phyloP scores from a whole-genome alignment of 2,888 invertebrate genomes.

The Coremacera marginata region DNA sequence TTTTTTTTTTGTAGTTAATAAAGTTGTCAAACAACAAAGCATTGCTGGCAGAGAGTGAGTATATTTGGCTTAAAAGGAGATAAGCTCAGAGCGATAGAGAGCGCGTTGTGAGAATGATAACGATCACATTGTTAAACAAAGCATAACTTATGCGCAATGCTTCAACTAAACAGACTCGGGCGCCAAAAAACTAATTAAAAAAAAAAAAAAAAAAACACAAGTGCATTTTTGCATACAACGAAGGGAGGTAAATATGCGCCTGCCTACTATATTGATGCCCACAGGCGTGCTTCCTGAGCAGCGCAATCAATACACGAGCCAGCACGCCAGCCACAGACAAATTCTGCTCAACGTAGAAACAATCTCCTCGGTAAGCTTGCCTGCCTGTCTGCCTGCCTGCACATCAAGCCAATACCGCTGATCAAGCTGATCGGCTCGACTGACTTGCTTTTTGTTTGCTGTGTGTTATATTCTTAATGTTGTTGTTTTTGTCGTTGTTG shows the following conservation, averaged over 20 bases:
- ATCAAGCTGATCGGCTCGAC: slow-evolving; percentile 16
- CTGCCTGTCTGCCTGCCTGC: no score
- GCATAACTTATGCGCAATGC: slow-evolving; percentile 1
- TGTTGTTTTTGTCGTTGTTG: slow-evolving; percentile 45
- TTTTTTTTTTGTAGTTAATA: not conserved
- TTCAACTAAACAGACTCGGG: not conserved
- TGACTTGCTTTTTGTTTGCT: slow-evolving; percentile 31
- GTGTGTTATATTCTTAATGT: slow-evolving; percentile 25
- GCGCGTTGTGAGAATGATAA: not conserved
- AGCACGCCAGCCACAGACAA: no score
- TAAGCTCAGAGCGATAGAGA: not conserved
- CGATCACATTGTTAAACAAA: not conserved
- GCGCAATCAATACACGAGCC: no score
- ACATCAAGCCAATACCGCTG: not conserved
- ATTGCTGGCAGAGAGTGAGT: not conserved
- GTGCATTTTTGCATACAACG: no score
- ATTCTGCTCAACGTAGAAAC: no score
- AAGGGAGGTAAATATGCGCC: no score
- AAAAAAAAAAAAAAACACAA: no score
- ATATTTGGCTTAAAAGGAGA: not conserved
- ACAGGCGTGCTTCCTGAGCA: no score
- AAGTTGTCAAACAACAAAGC: not conserved
- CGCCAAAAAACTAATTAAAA: not conserved
- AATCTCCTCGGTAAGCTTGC: no score
- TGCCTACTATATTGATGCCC: no score